Base-by-base conservation (phyloP, 2,888 invertebrate species). In the Gortyna flavago region DNA sequence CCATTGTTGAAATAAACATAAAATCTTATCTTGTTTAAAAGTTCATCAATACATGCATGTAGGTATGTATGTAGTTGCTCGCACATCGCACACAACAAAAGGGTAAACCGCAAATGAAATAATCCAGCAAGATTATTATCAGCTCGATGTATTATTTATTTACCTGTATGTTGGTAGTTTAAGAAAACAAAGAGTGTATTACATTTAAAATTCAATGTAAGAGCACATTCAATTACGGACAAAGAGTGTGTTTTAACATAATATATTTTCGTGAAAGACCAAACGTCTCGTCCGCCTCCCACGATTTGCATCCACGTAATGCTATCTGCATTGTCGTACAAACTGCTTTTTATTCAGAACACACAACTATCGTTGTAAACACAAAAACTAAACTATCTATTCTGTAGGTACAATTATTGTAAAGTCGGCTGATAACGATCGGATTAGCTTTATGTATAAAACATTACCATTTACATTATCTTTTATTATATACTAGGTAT, bases 191-290 rank as follows among this genome's bases (percentile, higher is more conserved):
- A 92, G 91, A 92, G 87, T 88, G 85, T 90, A 91, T 93, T 92
- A 92, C 93, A 95, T 94, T 94, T 94, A 93, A 95, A 95, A 94
- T 92, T 95, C 93, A 95, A 95, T 94, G 93, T 90, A 90, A 90
- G 91, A 89, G 88, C 90, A 89, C 91, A 91, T 93, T 93, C 92
- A 94, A 93, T 95, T 95, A 93, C 90, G 85, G 87, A 87, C 89
- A 89, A 90, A 89, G 88, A 92, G 91, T 92, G 88, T 90, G 85
- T 93, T 93, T 93, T 91, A 92, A 91, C 93, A 93, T 93, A 93
- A 93, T 93, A 93, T 93, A 93, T 93, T 90, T 89, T 91, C 86
- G 85, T 86, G 84, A 90, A 90, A 88, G 87, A 91, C 90, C 90
- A 89, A 90, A 90, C 70, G 75, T 86, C 80, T 73, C 90, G 84